These are phyloP conservation scores for Cynopterus brachyotis DNA, from an alignment of 2,113 vertebrate genomes.

Conservation along the genomic window DNA sequence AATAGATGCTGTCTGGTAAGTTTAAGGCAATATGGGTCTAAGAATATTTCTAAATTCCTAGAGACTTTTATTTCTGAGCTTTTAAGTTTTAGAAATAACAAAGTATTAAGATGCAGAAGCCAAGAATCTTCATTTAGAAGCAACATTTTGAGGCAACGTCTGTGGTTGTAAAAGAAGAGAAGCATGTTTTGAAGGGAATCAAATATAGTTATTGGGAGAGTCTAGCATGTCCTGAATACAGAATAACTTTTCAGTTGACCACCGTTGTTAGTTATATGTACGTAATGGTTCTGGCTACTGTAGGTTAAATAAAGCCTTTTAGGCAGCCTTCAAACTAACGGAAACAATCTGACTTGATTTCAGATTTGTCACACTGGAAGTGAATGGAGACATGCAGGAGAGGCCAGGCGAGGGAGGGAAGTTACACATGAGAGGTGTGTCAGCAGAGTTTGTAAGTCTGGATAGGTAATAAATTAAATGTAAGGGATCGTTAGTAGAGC, in stretches of 20 bases:
- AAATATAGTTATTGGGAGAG: neutral
- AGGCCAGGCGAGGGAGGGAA: neutral
- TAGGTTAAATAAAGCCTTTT: conserved; percentile 63
- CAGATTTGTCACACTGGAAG: conserved; percentile 59
- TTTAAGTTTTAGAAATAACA: neutral
- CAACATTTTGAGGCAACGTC: conserved; percentile 26
- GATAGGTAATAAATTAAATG: neutral
- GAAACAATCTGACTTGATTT: conserved; percentile 67
- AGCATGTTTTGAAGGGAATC: neutral
- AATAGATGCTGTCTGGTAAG: conserved; percentile 15
- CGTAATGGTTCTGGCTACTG: conserved; percentile 53
- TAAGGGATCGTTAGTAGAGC: neutral
- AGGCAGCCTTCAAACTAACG: conserved; percentile 46
- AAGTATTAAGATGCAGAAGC: conserved; percentile 42
- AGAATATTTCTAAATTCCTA: neutral
- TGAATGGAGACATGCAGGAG: conserved; percentile 26
- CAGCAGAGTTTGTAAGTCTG: neutral
- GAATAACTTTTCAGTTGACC: conserved; percentile 40
- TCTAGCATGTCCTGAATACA: neutral
- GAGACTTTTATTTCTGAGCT: conserved; percentile 46
- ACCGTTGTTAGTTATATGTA: neutral
- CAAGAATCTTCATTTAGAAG: conserved; percentile 16
- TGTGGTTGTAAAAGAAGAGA: neutral
- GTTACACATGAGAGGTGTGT: neutral
- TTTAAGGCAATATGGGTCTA: conserved; percentile 17